phyloP scores from a whole-genome alignment of 2,888 invertebrate species.

The Galerucella pusilla region DNA sequence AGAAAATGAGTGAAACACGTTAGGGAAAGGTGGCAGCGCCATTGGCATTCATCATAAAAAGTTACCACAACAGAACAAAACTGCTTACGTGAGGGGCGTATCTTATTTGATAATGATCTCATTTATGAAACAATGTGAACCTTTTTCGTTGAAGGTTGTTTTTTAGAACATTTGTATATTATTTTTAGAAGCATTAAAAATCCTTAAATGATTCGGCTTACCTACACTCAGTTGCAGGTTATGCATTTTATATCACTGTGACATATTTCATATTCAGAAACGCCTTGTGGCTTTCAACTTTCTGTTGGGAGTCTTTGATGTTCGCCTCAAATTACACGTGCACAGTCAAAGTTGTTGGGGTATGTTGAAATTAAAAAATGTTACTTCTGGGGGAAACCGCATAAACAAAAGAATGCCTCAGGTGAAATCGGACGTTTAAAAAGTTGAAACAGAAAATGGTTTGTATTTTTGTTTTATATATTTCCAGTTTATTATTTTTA shows the following conservation, averaged over 20 bases:
- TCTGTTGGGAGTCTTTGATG: constrained; percentile 13
- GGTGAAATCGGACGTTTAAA: neutral
- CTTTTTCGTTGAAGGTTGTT: neutral
- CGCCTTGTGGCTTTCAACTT: constrained; percentile 15
- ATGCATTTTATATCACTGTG: constrained; percentile 15
- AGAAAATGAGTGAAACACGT: constrained; percentile 17
- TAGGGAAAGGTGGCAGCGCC: constrained; percentile 3
- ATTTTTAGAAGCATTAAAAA: neutral
- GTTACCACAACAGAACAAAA: constrained; percentile 12
- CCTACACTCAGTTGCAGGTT: constrained; percentile 22
- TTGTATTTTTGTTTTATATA: neutral
- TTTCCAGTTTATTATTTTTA: neutral
- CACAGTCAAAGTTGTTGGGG: neutral
- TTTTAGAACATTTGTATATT: neutral
- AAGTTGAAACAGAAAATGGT: neutral
- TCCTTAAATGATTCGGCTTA: constrained; percentile 13
- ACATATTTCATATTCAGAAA: constrained; percentile 21
- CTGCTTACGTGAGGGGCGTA: constrained; percentile 20
- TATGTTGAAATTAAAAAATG: constrained; percentile 9
- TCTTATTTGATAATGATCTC: constrained; percentile 12
- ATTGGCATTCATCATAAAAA: constrained; percentile 19
- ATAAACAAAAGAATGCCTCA: neutral
- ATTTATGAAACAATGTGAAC: constrained; percentile 11
- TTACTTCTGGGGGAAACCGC: constrained; percentile 1
- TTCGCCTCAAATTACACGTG: constrained; percentile 2